These are phyloP conservation scores for Aradophagus sp. DNA, from an alignment of 1,140 invertebrate genomes.

Conservation along the genomic window DNA sequence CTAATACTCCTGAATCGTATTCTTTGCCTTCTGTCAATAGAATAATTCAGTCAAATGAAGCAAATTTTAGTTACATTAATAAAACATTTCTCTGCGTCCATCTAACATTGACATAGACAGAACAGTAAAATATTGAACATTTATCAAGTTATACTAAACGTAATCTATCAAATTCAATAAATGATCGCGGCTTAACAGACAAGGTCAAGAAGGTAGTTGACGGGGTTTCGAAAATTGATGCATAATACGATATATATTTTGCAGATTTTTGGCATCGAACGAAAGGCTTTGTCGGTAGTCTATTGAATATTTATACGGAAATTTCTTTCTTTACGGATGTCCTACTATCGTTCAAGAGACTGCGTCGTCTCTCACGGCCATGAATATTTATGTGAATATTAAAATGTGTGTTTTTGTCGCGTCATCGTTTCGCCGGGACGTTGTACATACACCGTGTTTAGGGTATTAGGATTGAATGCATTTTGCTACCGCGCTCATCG, in stretches of 20 bases:
- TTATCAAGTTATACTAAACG: no score
- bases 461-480: conserved; percentile 24
- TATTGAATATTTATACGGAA: conserved; percentile 47
- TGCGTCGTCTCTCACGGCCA: conserved; percentile 35
- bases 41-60: no score
- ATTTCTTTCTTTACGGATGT: conserved; percentile 43
- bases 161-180: neutral
- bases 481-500: conserved; percentile 19
- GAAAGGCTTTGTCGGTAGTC: conserved; percentile 23
- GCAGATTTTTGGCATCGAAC: conserved; percentile 35
- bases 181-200: neutral
- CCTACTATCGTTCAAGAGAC: conserved; percentile 38
- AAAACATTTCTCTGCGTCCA: no score
- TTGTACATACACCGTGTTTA: conserved; percentile 50
- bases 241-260: conserved; percentile 15
- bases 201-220: neutral
- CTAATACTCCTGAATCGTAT: no score
- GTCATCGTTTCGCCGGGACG: conserved; percentile 47
- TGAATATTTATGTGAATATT: conserved; percentile 56
- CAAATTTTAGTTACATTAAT: no score
- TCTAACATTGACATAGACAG: no score
- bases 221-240: neutral
- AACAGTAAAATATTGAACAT: no score
- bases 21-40: no score
- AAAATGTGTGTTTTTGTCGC: conserved; percentile 46